These are phyloP conservation scores for Tinamus major DNA, from an alignment of 2,797 vertebrate genomes.

Conservation along the genomic window DNA sequence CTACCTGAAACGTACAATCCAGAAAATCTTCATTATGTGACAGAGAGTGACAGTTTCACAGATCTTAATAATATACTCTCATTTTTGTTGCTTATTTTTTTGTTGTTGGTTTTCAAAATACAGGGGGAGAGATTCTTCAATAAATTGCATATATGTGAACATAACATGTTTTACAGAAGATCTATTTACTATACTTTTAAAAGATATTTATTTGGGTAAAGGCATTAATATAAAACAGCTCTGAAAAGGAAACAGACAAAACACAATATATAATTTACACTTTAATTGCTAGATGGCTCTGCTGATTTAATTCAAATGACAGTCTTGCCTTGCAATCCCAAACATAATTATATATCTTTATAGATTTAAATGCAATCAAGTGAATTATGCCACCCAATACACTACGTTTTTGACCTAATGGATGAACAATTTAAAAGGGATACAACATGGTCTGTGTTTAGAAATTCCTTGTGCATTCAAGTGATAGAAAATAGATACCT, in stretches of 20 bases:
- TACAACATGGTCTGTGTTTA: neutral
- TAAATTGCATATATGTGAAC: neutral
- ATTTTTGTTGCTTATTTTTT: fast-evolving
- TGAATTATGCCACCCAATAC: neutral
- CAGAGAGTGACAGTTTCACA: neutral
- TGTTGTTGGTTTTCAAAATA: neutral
- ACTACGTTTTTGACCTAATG: neutral
- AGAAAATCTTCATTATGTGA: neutral
- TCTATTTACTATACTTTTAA: neutral
- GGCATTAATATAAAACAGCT: neutral
- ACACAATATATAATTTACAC: neutral
- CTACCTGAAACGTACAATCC: neutral
- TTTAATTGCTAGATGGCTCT: neutral
- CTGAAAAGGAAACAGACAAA: neutral
- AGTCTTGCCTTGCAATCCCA: neutral
- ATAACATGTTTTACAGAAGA: neutral
- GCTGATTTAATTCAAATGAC: neutral
- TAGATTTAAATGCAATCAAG: neutral
- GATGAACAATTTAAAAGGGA: neutral
- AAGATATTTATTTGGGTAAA: neutral
- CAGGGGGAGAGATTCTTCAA: neutral
- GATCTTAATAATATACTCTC: neutral
- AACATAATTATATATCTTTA: neutral
- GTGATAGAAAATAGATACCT: neutral
- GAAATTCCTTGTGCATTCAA: neutral